phyloP scores from a whole-genome alignment of 92 coral and sea anemone species.

The Umimayanthus kanabou region DNA sequence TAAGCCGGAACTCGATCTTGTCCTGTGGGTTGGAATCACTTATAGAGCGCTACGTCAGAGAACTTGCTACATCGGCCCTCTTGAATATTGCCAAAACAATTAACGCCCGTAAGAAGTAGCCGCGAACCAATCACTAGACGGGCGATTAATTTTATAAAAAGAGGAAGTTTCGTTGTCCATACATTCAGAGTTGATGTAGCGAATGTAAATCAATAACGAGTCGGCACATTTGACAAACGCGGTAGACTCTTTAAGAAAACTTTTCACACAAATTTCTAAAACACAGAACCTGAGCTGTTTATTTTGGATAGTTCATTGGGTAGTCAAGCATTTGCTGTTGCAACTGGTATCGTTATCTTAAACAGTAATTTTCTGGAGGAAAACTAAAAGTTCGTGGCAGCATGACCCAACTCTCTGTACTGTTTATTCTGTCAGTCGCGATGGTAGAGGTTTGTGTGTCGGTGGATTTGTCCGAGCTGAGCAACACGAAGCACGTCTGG shows the following conservation, averaged over 20 bases:
- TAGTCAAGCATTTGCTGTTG: conserved; percentile 10
- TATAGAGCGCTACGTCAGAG: conserved; percentile 37
- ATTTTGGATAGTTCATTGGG: conserved; percentile 16
- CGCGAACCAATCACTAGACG: conserved; percentile 88
- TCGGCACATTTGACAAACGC: conserved; percentile 48
- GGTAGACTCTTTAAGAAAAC: conserved; percentile 39
- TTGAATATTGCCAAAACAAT: conserved; percentile 88
- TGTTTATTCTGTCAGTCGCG: conserved; percentile 7
- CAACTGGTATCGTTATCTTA: background rate
- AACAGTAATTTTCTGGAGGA: conserved; percentile 8
- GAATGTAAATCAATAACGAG: conserved; percentile 52
- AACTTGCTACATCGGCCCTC: conserved; percentile 40
- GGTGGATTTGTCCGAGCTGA: background rate
- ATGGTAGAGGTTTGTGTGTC: background rate
- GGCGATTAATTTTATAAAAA: conserved; percentile 59
- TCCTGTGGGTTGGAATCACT: conserved; percentile 34
- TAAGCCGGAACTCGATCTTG: conserved; percentile 56
- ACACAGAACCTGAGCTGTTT: conserved; percentile 50
- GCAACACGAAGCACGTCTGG: conserved; percentile 55
- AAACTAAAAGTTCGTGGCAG: conserved; percentile 17
- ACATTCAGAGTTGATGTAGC: conserved; percentile 57
- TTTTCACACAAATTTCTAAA: conserved; percentile 40
- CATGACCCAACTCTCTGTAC: conserved; percentile 4
- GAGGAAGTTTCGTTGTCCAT: conserved; percentile 71
- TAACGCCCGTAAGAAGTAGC: conserved; percentile 86